Evolutionary conservation across 2,113 vertebrate genomes (phyloP).

Genomic region (Anser brachyrhynchus): DNA sequence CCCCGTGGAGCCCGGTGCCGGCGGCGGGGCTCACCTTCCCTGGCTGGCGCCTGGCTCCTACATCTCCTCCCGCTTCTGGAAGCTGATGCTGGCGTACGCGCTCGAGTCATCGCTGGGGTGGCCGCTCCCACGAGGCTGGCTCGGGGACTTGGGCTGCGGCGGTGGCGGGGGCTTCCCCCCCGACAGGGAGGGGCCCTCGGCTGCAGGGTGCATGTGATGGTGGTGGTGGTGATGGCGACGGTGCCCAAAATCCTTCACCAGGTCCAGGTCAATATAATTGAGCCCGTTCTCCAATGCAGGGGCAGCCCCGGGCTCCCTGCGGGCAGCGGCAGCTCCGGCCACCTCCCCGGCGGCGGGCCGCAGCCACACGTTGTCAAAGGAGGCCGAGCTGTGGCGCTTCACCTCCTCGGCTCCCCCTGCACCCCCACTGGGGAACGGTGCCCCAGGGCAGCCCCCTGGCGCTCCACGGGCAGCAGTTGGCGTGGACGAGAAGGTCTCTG

Average conservation of each 20-base stretch:
- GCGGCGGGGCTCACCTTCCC: conserved; percentile 75
- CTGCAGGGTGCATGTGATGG: conserved; percentile 34
- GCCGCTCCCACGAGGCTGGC: conserved; percentile 67
- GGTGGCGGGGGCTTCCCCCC: conserved; percentile 24
- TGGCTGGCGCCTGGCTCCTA: conserved; percentile 68
- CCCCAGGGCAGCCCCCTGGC: not conserved
- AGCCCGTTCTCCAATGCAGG: conserved; percentile 79
- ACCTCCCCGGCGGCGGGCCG: conserved; percentile 70
- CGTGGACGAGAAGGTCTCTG: conserved; percentile 84
- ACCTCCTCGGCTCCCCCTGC: conserved; percentile 72
- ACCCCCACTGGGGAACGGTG: conserved; percentile 19
- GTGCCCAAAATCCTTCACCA: conserved; percentile 78
- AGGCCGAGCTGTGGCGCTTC: conserved; percentile 87
- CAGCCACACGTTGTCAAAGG: conserved; percentile 88
- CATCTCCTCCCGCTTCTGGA: conserved; percentile 82
- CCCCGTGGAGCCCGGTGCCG: not conserved
- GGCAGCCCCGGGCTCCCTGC: conserved; percentile 22
- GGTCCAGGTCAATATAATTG: conserved; percentile 90
- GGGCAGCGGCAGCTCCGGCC: conserved; percentile 12
- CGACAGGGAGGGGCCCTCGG: conserved; percentile 55
- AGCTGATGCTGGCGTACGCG: conserved; percentile 88
- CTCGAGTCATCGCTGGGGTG: conserved; percentile 80
- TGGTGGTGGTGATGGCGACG: conserved; percentile 54
- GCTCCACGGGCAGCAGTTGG: conserved; percentile 61
- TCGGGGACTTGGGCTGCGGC: conserved; percentile 52